Percentiles rank a stretch among this genome's conserved stretches.
Evolutionary conservation across 2,113 vertebrate species (phyloP).

Genomic region (Barnardius zonarius): DNA sequence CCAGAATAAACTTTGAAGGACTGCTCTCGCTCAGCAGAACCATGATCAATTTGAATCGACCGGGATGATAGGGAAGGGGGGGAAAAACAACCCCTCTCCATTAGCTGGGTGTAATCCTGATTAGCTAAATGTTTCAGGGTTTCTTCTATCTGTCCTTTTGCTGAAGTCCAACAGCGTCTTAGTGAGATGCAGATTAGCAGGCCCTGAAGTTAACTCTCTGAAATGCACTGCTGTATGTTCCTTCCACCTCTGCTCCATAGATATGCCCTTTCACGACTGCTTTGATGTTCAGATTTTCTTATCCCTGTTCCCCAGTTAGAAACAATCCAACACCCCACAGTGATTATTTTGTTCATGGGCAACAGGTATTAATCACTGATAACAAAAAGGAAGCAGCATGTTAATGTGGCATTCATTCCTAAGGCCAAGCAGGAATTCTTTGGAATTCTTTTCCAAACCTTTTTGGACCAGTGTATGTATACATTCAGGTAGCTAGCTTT

Average conservation of each 20-base stretch:
- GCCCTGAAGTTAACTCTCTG: background rate
- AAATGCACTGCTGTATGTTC: background rate
- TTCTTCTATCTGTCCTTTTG: background rate
- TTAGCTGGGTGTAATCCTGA: slow-evolving; percentile 67
- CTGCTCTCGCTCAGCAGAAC: slow-evolving; percentile 72
- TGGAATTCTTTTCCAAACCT: background rate
- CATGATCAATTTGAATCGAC: slow-evolving; percentile 78
- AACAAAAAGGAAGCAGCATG: background rate
- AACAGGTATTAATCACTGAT: background rate
- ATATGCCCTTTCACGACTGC: background rate
- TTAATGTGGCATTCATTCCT: background rate
- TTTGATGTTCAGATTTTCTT: slow-evolving; percentile 25
- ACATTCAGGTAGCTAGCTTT: background rate
- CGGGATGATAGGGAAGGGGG: slow-evolving; percentile 21
- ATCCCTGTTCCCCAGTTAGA: background rate
- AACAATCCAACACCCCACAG: background rate
- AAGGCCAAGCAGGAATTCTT: background rate
- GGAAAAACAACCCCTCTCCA: slow-evolving; percentile 53
- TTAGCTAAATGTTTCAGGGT: slow-evolving; percentile 25
- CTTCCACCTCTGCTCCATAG: slow-evolving; percentile 6
- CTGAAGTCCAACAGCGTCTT: slow-evolving; percentile 19
- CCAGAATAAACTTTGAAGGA: slow-evolving; percentile 83
- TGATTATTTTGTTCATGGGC: background rate
- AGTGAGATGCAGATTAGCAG: background rate
- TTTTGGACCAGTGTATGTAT: background rate